A percentile compares a stretch with the other conserved stretches of the same genome.
Evolutionary conservation across 2,113 vertebrate species (phyloP).

Genomic region (Acanthisitta chloris): DNA sequence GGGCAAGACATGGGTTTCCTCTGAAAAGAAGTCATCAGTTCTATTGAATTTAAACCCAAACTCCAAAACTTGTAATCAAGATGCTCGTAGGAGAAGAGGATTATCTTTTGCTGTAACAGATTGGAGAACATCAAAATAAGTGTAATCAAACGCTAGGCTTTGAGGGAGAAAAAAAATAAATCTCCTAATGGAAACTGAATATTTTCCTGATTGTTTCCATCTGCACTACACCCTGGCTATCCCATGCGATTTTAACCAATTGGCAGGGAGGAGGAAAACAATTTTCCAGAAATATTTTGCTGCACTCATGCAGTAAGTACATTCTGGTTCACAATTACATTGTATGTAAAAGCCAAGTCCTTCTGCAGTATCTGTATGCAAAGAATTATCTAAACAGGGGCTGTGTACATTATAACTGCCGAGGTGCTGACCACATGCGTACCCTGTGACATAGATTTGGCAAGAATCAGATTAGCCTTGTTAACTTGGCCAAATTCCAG

Average conservation of each 20-base stretch:
- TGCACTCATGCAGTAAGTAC: slow-evolving; percentile 31
- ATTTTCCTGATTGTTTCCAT: slow-evolving; percentile 64
- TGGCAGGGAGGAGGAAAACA: slow-evolving; percentile 18
- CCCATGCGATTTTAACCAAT: neutral
- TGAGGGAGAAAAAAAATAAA: neutral
- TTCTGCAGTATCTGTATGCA: neutral
- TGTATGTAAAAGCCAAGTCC: neutral
- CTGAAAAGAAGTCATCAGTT: neutral
- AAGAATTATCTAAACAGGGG: neutral
- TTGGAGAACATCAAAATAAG: neutral
- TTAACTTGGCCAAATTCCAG: slow-evolving; percentile 1
- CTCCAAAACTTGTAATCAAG: neutral
- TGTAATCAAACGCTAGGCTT: neutral
- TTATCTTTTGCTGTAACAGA: neutral
- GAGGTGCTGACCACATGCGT: slow-evolving; percentile 26
- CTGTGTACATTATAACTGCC: neutral
- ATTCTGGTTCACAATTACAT: slow-evolving; percentile 16
- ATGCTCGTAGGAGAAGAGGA: neutral
- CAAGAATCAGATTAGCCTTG: neutral
- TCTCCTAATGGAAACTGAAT: slow-evolving; percentile 12
- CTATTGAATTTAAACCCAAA: neutral
- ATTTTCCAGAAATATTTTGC: slow-evolving; percentile 53
- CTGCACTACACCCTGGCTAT: slow-evolving; percentile 30
- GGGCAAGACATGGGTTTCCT: neutral
- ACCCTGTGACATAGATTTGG: slow-evolving; percentile 11